Conservation (phyloP, 2,113 vertebrate genomes). For the Colius striatus region DNA sequence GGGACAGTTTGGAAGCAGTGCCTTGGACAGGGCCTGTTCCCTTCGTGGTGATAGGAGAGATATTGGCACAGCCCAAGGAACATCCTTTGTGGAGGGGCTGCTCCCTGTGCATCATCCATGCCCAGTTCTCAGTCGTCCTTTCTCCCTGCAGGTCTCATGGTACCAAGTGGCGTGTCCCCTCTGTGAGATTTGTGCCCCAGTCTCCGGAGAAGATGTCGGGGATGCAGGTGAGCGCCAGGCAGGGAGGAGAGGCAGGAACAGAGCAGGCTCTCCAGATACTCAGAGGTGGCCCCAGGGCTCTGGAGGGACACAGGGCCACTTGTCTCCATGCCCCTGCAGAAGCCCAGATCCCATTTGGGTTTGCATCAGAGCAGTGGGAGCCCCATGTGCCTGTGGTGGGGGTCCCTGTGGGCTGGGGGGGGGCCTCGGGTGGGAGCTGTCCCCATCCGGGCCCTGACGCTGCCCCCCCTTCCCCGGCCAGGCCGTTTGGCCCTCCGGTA, state of each 20-base stretch:
- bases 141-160: conserved; percentile 72
- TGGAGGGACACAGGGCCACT: rapidly evolving
- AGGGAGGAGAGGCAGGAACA: background rate
- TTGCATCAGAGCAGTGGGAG: rapidly evolving
- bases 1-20: background rate
- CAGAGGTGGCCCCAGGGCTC: background rate
- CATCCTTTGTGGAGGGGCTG: rapidly evolving
- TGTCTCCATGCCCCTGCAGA: background rate
- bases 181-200: conserved; percentile 59
- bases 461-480: background rate
- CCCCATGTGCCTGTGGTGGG: rapidly evolving
- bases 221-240: conserved; percentile 64
- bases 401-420: rapidly evolving
- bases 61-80: rapidly evolving
- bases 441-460: rapidly evolving
- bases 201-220: conserved; percentile 80
- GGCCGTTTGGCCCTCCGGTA: conserved; percentile 90
- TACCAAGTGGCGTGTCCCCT: conserved; percentile 71
- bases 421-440: rapidly evolving
- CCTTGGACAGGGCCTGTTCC: background rate
- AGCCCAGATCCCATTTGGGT: background rate
- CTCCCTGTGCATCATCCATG: rapidly evolving
- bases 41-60: background rate
- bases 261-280: background rate
- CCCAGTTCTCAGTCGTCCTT: rapidly evolving